Conservation (phyloP, 2,113 vertebrate genomes). For the Grammomys dolichurus region DNA sequence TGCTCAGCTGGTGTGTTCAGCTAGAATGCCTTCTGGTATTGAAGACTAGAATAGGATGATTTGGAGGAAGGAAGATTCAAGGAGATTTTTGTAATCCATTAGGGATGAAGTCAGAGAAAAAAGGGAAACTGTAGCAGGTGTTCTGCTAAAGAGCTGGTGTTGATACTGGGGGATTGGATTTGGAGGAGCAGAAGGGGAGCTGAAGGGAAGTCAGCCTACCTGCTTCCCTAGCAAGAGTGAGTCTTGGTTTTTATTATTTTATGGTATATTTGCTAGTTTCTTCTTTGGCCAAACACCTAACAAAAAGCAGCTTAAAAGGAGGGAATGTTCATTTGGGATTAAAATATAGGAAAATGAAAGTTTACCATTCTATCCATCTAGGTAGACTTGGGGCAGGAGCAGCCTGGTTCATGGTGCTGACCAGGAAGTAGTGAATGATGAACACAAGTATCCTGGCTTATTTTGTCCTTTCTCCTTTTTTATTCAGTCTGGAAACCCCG, state of each 20-base stretch:
- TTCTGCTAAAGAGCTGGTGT: not conserved
- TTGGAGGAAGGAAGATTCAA: not conserved
- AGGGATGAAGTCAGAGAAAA: not conserved
- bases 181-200: not conserved
- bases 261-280: not conserved
- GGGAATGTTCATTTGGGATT: not conserved
- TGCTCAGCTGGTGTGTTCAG: not conserved
- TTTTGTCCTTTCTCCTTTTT: not conserved
- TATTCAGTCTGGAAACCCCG: not conserved
- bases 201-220: not conserved
- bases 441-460: too few species aligned
- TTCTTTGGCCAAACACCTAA: not conserved
- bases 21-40: not conserved
- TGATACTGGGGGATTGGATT: not conserved
- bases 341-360: not conserved
- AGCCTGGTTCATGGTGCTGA: not conserved
- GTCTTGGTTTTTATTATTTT: not conserved
- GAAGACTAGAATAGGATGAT: not conserved
- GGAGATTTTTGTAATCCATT: not conserved
- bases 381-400: not conserved
- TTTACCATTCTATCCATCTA: not conserved
- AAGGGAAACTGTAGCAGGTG: not conserved
- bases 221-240: not conserved
- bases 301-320: not conserved
- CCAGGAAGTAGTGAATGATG: not conserved